Evolutionary conservation across 2,888 invertebrate species (phyloP), one percentile per base, ranked within the genome.

Genomic region (Parnassius apollo): DNA sequence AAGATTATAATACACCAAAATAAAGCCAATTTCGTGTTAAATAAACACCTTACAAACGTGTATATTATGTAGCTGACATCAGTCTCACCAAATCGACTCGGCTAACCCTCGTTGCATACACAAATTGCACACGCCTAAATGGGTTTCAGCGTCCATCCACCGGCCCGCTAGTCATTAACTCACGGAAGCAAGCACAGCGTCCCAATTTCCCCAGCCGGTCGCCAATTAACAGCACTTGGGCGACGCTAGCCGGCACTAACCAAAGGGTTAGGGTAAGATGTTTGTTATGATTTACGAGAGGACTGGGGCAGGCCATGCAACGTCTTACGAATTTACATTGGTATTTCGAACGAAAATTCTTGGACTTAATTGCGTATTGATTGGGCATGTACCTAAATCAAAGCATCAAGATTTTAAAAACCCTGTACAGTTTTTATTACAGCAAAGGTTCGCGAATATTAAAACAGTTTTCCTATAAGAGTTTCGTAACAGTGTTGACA

Each of bases 71-170:
- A 75, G 73, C 71, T 69, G 46, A 69, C 67, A 66, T 65, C 65
- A 68, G 72, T 73, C 75, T 71, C 74, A 77, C 81, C 78, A 80
- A 86, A 86, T 82, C 82, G 76, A 77, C 69, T 76, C 75, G 76
- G 76, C 80, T 83, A 83, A 83, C 85, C 83, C 77, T 75, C 75
- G 66, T 81, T 81, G 61, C 83, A 82, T 82, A 83, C 85, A 82
- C 87, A 90, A 90, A 90, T 91, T 88, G 86, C 86, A 85, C 81
- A 81, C 82, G 83, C 79, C 86, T 87, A 91, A 91, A 89, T 84
- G 85, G 86, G 86, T 91, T 91, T 83, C 82, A 82, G 76, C 84
- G 88, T 85, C 88, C 90, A 82, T 88, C 89, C 83, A 86, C 87
- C 82, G 86, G 87, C 81, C 83, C 80, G 81, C 82, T 80, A 88